These are phyloP conservation scores for Drosophila busckii DNA, from an alignment of 1,140 invertebrate species.

Conservation along the genomic window DNA sequence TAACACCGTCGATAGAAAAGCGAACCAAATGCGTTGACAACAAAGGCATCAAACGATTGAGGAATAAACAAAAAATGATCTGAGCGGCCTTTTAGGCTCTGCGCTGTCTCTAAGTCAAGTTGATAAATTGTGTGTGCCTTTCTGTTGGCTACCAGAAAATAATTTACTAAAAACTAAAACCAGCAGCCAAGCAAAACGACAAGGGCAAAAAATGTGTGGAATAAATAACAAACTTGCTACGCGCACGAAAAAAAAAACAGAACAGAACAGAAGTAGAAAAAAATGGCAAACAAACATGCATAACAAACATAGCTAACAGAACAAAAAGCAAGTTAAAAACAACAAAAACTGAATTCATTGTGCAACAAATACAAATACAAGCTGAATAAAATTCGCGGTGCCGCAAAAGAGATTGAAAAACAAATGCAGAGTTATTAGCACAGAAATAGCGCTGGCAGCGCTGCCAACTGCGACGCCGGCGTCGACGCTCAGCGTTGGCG, in stretches of 20 bases:
- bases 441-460: constrained; percentile 40
- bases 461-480: neutral
- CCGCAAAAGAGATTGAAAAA: constrained; percentile 34
- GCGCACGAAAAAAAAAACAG: constrained; percentile 27
- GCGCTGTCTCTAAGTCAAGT: constrained; percentile 48
- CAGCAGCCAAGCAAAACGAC: constrained; percentile 27
- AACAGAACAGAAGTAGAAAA: constrained; percentile 7
- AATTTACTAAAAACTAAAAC: constrained; percentile 68
- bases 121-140: constrained; percentile 71
- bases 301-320: constrained; percentile 23
- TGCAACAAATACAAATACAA: constrained; percentile 10
- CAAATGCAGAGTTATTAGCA: constrained; percentile 74
- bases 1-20: constrained; percentile 43
- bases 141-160: constrained; percentile 66
- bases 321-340: constrained; percentile 30
- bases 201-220: constrained; percentile 51
- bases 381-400: constrained; percentile 6
- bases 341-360: constrained; percentile 13
- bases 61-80: constrained; percentile 29
- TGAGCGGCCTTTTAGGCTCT: too few relatives aligned
- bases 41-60: constrained; percentile 6
- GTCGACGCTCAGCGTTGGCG: constrained; percentile 21
- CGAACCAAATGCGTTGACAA: neutral
- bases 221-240: constrained; percentile 34
- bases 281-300: constrained; percentile 27